Base-by-base conservation (phyloP, 2,113 vertebrate species). In the Bujurquina vittata region DNA sequence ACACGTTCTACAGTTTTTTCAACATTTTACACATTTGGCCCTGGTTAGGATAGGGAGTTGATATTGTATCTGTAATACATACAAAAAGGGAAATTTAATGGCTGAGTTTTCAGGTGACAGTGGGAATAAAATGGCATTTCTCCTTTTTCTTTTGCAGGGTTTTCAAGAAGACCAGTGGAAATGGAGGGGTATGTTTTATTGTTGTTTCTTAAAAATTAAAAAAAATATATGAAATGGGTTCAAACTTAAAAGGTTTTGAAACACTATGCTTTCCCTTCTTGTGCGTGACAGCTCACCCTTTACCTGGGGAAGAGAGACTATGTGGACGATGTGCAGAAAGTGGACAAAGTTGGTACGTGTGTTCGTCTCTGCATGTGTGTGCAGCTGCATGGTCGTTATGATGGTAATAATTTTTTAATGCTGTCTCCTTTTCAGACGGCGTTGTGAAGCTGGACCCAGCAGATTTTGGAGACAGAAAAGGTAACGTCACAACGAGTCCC, bases 221-320 rank as follows among this genome's bases (percentile, higher is more conserved):
- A 22, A 1, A 22, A 35, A 6, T 5, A 17, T 31, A 33, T 33
- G 52, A 75, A 40, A 59, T 29, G 5, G 29, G 20, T 4, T 11
- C 20, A 76, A 65, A 17, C 20, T 2, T n/a, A 12, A 7, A 52
- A 1, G 49, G 22, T 26, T 61, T 20, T 77, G 18, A 86, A 75
- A 58, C 10, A 56, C 33, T 35, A 12, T 10, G 4, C 35, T 72
- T 62, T 5, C 1, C 4, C 56, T 72, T 4, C 9, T 12, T 74
- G 6, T 72, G 6, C 69, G 22, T 62, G 8, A 81, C 86, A 96
- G 95, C 83, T 96, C 29, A 95, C 93, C 75, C 94, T 96, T 60
- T 95, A 90, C 72, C 79, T 96, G 88, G 95, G 94, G 10, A 95
- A 95, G 89, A 94, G 95, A 84, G 95, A 96, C 87, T 95, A 93